Evolutionary conservation across 2,888 invertebrate genomes (phyloP).

Genomic region (Erebia aethiops): DNA sequence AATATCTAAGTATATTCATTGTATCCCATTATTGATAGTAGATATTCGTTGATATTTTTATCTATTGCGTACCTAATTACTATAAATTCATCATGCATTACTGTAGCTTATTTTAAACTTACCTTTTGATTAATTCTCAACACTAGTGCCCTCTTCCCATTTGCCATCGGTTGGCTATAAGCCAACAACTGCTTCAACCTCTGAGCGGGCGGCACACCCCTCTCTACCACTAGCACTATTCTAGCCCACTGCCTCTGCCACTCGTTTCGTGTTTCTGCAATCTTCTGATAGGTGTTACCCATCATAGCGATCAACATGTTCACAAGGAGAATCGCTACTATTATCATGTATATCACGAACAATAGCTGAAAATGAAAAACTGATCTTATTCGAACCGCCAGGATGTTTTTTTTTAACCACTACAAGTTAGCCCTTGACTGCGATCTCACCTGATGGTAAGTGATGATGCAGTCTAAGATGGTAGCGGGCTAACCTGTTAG

Average conservation of each 20-base stretch:
- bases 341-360: slow-evolving; percentile 98
- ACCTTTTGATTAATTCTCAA: slow-evolving; percentile 95
- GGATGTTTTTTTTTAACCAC: no score
- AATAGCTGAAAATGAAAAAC: slow-evolving; percentile 83
- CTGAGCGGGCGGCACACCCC: slow-evolving; percentile 96
- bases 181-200: slow-evolving; percentile 92
- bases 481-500: no score
- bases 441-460: no score
- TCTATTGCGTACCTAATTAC: no score
- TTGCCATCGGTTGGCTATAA: slow-evolving; percentile 98
- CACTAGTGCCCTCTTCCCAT: slow-evolving; percentile 92
- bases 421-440: no score
- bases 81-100: no score
- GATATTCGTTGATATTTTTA: no score
- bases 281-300: slow-evolving; percentile 99
- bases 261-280: slow-evolving; percentile 97
- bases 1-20: no score
- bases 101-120: background rate
- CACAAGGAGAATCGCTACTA: slow-evolving; percentile 96
- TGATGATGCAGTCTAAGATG: no score
- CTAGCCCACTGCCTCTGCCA: slow-evolving; percentile 99
- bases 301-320: slow-evolving; percentile 99
- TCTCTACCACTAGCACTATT: slow-evolving; percentile 97
- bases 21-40: no score
- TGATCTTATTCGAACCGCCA: no score